A percentile compares a stretch with the other conserved stretches of the same genome.
phyloP scores from a whole-genome alignment of 2,113 vertebrate genomes.

The Microtus pennsylvanicus region DNA sequence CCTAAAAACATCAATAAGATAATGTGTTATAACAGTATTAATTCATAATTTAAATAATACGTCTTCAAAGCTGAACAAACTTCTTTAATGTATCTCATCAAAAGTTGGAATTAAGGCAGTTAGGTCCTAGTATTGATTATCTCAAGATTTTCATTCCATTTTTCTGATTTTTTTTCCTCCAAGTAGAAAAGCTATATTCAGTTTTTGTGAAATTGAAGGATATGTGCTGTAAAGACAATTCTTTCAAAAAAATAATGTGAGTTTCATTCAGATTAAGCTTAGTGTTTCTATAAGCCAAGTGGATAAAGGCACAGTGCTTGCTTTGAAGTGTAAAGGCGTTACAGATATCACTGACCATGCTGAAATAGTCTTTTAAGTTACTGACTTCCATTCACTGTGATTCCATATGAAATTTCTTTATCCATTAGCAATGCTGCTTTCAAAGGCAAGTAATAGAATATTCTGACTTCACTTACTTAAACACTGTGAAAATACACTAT shows the following conservation, averaged over 20 bases:
- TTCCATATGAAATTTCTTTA: not conserved
- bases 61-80: too few species aligned
- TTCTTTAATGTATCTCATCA: too few species aligned
- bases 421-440: not conserved
- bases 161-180: too few species aligned
- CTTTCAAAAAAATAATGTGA: not conserved
- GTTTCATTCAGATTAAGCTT: not conserved
- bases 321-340: not conserved
- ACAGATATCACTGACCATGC: not conserved
- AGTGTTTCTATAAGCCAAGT: not conserved
- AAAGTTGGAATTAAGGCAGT: too few species aligned
- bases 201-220: not conserved
- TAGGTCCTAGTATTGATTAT: too few species aligned
- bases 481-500: not conserved
- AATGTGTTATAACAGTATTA: too few species aligned
- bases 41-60: too few species aligned
- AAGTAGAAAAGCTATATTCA: too few species aligned
- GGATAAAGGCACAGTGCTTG: not conserved
- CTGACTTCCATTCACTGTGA: not conserved
- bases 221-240: not conserved
- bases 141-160: too few species aligned
- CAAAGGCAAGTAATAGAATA: not conserved
- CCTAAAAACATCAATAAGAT: too few species aligned
- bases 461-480: not conserved
- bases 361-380: slow-evolving; percentile 14